phyloP scores from a whole-genome alignment of 2,888 invertebrate species.

The Dryocosmus kuriphilus region DNA sequence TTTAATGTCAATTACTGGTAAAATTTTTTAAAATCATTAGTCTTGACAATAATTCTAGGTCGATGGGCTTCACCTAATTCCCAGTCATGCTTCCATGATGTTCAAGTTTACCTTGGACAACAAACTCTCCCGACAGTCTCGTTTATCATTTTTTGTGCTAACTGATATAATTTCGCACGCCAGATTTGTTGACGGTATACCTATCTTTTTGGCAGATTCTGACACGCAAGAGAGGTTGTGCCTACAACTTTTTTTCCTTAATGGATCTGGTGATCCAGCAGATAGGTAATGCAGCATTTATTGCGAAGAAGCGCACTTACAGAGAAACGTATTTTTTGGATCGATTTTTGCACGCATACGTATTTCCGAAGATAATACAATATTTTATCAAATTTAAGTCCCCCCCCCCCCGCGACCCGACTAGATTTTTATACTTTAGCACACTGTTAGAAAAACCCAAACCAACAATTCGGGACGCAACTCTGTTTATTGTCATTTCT shows the following conservation, averaged over 20 bases:
- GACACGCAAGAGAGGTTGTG: constrained; percentile 12
- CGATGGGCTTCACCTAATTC: constrained; percentile 27
- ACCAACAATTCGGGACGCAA: no score
- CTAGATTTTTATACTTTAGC: no score
- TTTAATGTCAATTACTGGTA: no score
- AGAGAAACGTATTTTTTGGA: not conserved
- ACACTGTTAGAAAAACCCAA: no score
- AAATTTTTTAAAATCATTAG: no score
- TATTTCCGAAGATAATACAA: no score
- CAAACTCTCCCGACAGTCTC: not conserved
- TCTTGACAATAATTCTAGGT: not conserved
- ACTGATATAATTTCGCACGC: constrained; percentile 10
- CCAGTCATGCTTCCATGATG: constrained; percentile 31
- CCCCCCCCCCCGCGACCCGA: no score
- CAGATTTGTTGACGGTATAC: not conserved
- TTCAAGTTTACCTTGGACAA: not conserved
- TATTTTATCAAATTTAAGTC: no score
- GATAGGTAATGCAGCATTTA: not conserved
- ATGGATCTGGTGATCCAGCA: not conserved
- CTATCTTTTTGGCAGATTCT: not conserved
- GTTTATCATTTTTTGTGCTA: constrained; percentile 8
- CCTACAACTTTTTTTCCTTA: not conserved
- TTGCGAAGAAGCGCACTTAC: not conserved
- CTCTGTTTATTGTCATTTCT: no score
- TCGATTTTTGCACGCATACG: no score